These are phyloP conservation scores for Epicauta chinensis DNA, from an alignment of 1,140 invertebrate species.

Conservation along the genomic window DNA sequence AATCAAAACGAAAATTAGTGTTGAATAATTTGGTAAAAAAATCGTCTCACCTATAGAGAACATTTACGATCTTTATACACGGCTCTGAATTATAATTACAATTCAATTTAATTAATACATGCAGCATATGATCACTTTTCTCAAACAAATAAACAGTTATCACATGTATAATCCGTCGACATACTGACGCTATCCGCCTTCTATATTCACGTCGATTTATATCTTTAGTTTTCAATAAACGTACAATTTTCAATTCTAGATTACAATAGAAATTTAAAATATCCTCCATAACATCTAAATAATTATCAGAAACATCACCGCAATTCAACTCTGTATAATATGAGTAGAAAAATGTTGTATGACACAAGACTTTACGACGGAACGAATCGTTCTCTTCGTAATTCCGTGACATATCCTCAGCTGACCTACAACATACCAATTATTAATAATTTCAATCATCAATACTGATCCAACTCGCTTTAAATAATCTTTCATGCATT, in stretches of 20 bases:
- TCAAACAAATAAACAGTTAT: slow-evolving; percentile 15
- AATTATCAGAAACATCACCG: slow-evolving; percentile 16
- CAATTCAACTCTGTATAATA: slow-evolving; percentile 15
- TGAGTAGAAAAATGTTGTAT: slow-evolving; percentile 10
- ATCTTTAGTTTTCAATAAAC: slow-evolving; percentile 9
- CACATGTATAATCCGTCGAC: slow-evolving; percentile 5
- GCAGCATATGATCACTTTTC: slow-evolving; percentile 12
- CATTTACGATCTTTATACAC: slow-evolving; percentile 10
- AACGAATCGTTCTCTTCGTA: slow-evolving; percentile 8
- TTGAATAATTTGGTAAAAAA: not conserved
- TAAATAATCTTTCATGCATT: slow-evolving; percentile 17
- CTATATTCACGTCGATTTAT: slow-evolving; percentile 5
- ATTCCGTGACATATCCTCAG: slow-evolving; percentile 9
- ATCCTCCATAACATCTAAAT: slow-evolving; percentile 21
- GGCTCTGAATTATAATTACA: slow-evolving; percentile 6
- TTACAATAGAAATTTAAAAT: slow-evolving; percentile 16
- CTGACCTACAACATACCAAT: slow-evolving; percentile 2
- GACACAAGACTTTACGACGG: slow-evolving; percentile 2
- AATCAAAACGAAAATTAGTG: slow-evolving; percentile 6
- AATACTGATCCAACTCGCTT: slow-evolving; percentile 6
- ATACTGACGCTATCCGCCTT: slow-evolving; percentile 5
- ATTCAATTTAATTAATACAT: slow-evolving; percentile 21
- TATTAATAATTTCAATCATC: not conserved
- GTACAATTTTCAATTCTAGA: slow-evolving; percentile 8
- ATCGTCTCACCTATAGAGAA: slow-evolving; percentile 16